Base-by-base conservation (phyloP, 2,888 invertebrate genomes). In the Ophion ventricosus region DNA sequence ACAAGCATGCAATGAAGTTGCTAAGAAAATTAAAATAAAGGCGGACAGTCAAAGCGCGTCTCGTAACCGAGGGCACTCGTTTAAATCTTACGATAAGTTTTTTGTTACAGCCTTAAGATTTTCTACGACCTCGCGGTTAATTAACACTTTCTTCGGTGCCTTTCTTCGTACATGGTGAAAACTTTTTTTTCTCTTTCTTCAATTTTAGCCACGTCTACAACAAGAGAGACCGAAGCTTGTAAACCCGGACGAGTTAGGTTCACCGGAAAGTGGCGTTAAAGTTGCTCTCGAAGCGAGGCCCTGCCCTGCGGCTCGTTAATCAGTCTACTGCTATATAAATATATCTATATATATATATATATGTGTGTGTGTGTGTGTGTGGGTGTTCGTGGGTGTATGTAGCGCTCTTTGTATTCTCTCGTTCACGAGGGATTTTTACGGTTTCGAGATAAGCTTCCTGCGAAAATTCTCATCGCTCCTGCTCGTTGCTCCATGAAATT, bases 131-230 rank as follows among this genome's bases (percentile, higher is more conserved):
- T 66, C 69, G 61, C 61, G 84, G 87, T 90, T 90, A 90, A 90
- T 90, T 90, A 90, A 90, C 89, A 89, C 88, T 89, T 88, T 89
- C 89, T 89, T 90, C 88, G 88, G 23, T 88, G 82, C 76, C 87
- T 77, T 72, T 67, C 59, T 72, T 67, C 59, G 75, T 40, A 67
- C 35, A n/a, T 57, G 66, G 35, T 54, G 64, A 56, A 67, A 83
- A 85, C 80, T 79, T 85, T 80, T 63, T 49, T 25, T 40, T 23
- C 17, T 49, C 14, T 49, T 14, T 49, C 49, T 2, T 49, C 14
- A 11, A 49, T 14, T 49, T 49, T 17, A 14, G 49, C 10, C 20
- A 14, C 10, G 26, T 67, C 67, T 23, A 20, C 17, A 26, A 20
- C 49, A 29, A 23, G 43, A 23, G 43, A 66, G 64, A 77, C 8